Percentiles rank a stretch among this genome's conserved stretches.
Evolutionary conservation across 1,140 invertebrate species (phyloP).

Genomic region (Campoletis sonorensis): DNA sequence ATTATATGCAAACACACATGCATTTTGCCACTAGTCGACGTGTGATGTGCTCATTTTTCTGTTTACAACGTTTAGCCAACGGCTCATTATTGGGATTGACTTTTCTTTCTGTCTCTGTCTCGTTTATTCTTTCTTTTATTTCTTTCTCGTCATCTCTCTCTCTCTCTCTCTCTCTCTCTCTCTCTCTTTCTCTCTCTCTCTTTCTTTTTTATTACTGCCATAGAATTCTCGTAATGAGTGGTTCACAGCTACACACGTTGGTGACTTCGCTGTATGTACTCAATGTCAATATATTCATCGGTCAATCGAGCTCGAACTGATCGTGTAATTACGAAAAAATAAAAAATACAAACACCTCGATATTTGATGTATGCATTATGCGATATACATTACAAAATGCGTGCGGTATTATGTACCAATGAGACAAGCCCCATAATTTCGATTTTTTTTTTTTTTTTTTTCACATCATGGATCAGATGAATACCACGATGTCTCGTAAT

Average conservation of each 20-base stretch:
- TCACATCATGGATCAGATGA: too few relatives aligned
- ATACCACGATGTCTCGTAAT: not conserved
- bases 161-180: not conserved
- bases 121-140: not conserved
- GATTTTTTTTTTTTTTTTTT: too few relatives aligned
- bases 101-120: not conserved
- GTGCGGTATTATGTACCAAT: not conserved
- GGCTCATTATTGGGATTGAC: conserved; percentile 17
- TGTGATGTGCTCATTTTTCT: conserved; percentile 33
- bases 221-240: conserved; percentile 35
- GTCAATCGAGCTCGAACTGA: conserved; percentile 6
- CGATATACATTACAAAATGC: not conserved
- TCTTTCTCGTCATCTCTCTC: not conserved
- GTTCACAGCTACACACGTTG: conserved; percentile 31
- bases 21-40: conserved; percentile 9
- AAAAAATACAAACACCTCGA: not conserved
- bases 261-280: not conserved
- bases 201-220: not conserved
- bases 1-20: not conserved
- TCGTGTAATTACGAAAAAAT: conserved; percentile 15
- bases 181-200: not conserved
- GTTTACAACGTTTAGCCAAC: conserved; percentile 35
- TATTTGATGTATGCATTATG: not conserved
- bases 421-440: not conserved
- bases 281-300: conserved; percentile 26